phyloP scores from a whole-genome alignment of 2,888 invertebrate genomes.

The Artemia sinica region DNA sequence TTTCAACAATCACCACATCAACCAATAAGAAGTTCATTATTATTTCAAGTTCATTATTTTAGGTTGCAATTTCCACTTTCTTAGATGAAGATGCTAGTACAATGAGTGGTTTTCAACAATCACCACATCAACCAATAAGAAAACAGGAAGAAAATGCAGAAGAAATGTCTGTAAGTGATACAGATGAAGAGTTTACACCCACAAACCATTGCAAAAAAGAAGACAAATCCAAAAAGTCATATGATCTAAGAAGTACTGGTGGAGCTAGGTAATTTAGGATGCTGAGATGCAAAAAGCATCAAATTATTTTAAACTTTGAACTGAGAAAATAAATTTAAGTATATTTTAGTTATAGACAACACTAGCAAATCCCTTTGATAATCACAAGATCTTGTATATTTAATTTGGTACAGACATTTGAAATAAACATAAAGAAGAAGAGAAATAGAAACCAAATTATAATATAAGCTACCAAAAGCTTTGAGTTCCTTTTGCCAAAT shows the following conservation, averaged over 20 bases:
- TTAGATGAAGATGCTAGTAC: background rate
- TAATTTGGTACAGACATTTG: no score
- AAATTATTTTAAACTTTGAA: no score
- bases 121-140: background rate
- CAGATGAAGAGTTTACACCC: conserved; percentile 7
- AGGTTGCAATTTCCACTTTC: conserved; percentile 11
- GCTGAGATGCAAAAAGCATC: no score
- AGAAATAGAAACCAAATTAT: no score
- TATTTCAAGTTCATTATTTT: background rate
- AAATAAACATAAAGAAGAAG: no score
- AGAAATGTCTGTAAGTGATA: conserved; percentile 13
- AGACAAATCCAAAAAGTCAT: background rate
- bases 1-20: background rate
- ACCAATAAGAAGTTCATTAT: no score
- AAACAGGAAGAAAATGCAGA: conserved; percentile 3
- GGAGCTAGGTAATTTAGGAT: background rate
- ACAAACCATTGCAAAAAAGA: background rate
- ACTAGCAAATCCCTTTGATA: no score
- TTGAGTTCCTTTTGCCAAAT: no score
- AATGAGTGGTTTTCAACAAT: background rate
- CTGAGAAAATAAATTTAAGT: no score
- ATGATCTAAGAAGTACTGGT: conserved; percentile 1
- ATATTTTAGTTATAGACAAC: no score
- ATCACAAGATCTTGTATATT: no score
- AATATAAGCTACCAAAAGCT: no score